Base-by-base conservation (phyloP, 92 coral and sea anemone genomes). In the Siderastrea radians region DNA sequence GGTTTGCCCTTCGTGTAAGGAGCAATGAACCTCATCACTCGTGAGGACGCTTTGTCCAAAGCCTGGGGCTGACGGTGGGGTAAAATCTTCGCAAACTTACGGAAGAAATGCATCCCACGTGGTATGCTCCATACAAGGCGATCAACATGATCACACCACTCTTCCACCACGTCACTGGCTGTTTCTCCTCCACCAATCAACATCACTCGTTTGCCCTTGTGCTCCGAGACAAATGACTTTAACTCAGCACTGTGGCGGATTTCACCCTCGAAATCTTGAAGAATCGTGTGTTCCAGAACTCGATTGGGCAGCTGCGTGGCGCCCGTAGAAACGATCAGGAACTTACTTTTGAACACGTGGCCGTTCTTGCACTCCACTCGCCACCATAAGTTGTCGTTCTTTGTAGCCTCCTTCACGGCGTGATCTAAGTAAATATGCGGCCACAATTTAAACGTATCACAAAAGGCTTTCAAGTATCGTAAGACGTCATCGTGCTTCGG, bases 131-230 rank as follows among this genome's bases (percentile, higher is more conserved):
- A 94, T 52, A 92, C 77, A 16, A 94, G 93, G 57, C 92, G 88
- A 46, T 85, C 86, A 11, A 86, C 98, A 43, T 75, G 90, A 17
- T 90, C 90, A 49, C 89, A 58, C 98, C 98, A 94, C 60, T 92
- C 92, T 68, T 94, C 95, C 9, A 94, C 94, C 4, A 94, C 75
- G 68, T 94, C 98, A 7, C 95, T 93, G 13, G 98, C 94, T 26
- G 95, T 94, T 60, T 94, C 98, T 7, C 98, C 98, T 63, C 98
- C 98, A 43, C 98, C 98, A 64, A 94, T 76, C 61, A 94, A 47
- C 90, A 94, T 79, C 53, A 94, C 85, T 15, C 86, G 77, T 64
- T 90, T 94, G 16, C 93, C 93, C 83, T 87, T 75, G 70, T 92
- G 95, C 72, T 77, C 79, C 1, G 98, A 79, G 57, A 90, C 72